Evolutionary conservation across 2,888 invertebrate species (phyloP), one percentile per base, ranked within the genome.

Genomic region (Scotopteryx bipunctaria): DNA sequence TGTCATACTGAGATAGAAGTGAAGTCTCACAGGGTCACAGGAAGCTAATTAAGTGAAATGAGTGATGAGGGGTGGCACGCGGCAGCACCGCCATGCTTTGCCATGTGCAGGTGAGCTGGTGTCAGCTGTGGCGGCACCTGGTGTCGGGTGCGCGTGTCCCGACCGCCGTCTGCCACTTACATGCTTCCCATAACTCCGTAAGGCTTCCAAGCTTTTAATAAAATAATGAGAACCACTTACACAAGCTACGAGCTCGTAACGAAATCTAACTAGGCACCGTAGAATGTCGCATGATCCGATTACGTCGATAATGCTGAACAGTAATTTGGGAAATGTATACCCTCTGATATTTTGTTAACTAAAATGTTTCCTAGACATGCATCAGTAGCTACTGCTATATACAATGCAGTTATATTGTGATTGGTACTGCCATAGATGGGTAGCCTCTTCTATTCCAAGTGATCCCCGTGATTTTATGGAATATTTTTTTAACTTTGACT

Each of bases 121-220:
- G 73, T 72, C 86, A 83, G 83, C 84, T 85, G 86, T 66, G 64
- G 25, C 25, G 55, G 54, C 86, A 85, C 83, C 85, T 86, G 86
- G 81, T 57, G 60, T 19, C 55, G 56, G 46, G 51, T 52, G 55
- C 21, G 40, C 50, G 35, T 33, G 48, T 48, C 41, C 21, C 41
- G 48, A 58, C 50, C 58, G 54, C 61, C 50, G 48, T 43, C 50
- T 57, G 57, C 51, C 49, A 45, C 50, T 19, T 32, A 23, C 37
- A 37, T 38, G 37, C 42, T 29, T 47, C 61, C 71, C n/a, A n/a
- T n/a, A n/a, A n/a, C 71, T 67, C 64, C n/a, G n/a, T 76, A 31
- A 63, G 84, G 82, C 76, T 84, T 86, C 82, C 61, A 57, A 72
- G 73, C 76, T 73, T 75, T 67, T 74, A 76, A 78, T 73, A 69